phyloP scores from a whole-genome alignment of 2,888 invertebrate species.

The Trissolcus japonicus region DNA sequence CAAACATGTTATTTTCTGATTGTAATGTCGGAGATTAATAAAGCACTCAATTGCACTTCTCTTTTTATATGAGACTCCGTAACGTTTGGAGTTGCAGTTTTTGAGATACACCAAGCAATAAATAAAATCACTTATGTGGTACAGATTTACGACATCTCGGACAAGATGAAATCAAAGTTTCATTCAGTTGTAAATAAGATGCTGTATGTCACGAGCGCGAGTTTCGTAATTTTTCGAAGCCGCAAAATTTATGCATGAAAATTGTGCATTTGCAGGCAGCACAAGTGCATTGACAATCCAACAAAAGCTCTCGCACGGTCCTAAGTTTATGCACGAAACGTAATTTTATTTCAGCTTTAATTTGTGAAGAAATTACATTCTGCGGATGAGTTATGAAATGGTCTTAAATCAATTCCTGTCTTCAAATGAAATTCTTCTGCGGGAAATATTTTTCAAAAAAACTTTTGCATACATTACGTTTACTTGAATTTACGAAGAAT shows the following conservation, averaged over 20 bases:
- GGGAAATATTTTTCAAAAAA: too few species aligned
- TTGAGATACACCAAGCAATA: background rate
- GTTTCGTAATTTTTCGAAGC: constrained; percentile 18
- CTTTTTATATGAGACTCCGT: background rate
- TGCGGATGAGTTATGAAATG: too few species aligned
- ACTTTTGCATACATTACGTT: too few species aligned
- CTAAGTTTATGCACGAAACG: constrained; percentile 4
- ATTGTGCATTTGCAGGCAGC: background rate
- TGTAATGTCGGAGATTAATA: constrained; percentile 24
- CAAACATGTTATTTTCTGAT: constrained; percentile 18
- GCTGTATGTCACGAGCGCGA: background rate
- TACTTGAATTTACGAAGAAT: too few species aligned
- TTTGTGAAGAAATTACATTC: background rate
- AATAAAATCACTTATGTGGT: constrained; percentile 8
- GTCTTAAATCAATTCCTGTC: too few species aligned
- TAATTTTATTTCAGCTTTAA: constrained; percentile 4
- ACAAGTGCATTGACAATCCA: constrained; percentile 11
- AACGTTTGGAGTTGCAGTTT: background rate
- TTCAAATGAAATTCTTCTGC: too few species aligned
- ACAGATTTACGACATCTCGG: constrained; percentile 17
- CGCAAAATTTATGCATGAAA: constrained; percentile 15
- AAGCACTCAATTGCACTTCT: constrained; percentile 7
- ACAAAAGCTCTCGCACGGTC: constrained; percentile 1
- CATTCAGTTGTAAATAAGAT: constrained; percentile 33
- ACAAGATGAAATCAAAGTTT: constrained; percentile 35